phyloP scores from a whole-genome alignment of 2,888 invertebrate species.

The Cheilosia scutellata region DNA sequence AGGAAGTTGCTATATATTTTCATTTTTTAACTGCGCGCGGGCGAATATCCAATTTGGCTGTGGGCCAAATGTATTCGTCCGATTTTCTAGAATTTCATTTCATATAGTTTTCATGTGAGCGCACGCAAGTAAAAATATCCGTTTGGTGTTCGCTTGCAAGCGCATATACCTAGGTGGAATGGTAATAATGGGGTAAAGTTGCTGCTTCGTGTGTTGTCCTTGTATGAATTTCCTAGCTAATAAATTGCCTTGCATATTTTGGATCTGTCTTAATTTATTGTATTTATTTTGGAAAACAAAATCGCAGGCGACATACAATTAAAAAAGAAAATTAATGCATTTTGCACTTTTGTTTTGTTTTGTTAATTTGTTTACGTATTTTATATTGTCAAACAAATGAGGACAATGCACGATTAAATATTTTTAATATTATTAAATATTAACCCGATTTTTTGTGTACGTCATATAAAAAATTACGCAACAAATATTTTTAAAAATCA shows the following conservation, averaged over 20 bases:
- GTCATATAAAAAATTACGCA: too few relatives aligned
- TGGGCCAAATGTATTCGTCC: slow-evolving; percentile 53
- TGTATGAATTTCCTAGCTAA: neutral
- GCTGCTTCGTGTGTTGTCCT: neutral
- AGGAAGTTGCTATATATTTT: slow-evolving; percentile 36
- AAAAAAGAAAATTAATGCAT: too few relatives aligned
- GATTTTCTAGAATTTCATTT: slow-evolving; percentile 62
- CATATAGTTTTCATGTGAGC: slow-evolving; percentile 21
- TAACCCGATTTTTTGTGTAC: too few relatives aligned
- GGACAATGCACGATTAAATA: too few relatives aligned
- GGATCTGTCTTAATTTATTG: too few relatives aligned
- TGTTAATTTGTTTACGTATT: too few relatives aligned
- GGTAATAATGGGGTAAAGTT: slow-evolving; percentile 14
- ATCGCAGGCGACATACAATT: too few relatives aligned
- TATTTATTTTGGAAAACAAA: too few relatives aligned
- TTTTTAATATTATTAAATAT: too few relatives aligned
- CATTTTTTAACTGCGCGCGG: slow-evolving; percentile 50
- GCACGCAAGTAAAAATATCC: slow-evolving; percentile 62
- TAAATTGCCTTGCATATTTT: neutral
- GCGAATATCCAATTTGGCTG: slow-evolving; percentile 51
- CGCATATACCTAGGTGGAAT: neutral
- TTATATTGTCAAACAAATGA: too few relatives aligned
- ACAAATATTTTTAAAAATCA: too few relatives aligned
- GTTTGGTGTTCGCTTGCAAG: slow-evolving; percentile 24
- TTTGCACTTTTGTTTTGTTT: too few relatives aligned